These are phyloP conservation scores for Muricea muricata DNA, from an alignment of 92 coral and sea anemone species.

Conservation along the genomic window DNA sequence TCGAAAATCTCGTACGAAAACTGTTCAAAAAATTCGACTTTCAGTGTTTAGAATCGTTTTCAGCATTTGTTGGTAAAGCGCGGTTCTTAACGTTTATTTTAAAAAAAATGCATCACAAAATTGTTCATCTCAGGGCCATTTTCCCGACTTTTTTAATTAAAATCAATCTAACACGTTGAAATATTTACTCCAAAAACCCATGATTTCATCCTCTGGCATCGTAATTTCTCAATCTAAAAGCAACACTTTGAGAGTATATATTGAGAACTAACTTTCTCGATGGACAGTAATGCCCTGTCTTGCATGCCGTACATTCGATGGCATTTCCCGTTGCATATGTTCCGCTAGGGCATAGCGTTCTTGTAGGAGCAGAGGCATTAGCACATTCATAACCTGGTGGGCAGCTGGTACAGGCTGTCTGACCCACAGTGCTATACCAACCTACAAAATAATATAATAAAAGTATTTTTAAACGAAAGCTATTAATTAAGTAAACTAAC, in stretches of 20 bases:
- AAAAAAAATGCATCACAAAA: too few relatives aligned
- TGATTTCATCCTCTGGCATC: too few relatives aligned
- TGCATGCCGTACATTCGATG: slow-evolving; percentile 65
- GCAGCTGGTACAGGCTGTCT: slow-evolving; percentile 73
- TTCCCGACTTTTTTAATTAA: too few relatives aligned
- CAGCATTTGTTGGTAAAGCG: too few relatives aligned
- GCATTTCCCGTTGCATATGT: slow-evolving; percentile 67
- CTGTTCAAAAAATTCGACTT: too few relatives aligned
- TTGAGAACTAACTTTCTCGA: slow-evolving; percentile 76
- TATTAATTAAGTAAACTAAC: not conserved
- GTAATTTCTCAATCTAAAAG: too few relatives aligned
- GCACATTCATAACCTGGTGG: slow-evolving; percentile 88
- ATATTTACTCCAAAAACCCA: too few relatives aligned
- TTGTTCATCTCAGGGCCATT: too few relatives aligned
- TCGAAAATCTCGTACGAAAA: too few relatives aligned
- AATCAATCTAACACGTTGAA: too few relatives aligned
- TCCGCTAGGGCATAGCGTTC: slow-evolving; percentile 61
- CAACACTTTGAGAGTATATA: not conserved
- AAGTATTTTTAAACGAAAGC: not conserved
- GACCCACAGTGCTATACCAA: slow-evolving; percentile 71
- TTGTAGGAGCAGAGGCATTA: slow-evolving; percentile 67
- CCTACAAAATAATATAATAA: slow-evolving; percentile 62
- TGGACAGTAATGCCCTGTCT: slow-evolving; percentile 73
- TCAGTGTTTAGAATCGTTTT: too few relatives aligned
- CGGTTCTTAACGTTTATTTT: too few relatives aligned